Base-by-base conservation (phyloP, 2,113 vertebrate species). In the Lamprotornis superbus region DNA sequence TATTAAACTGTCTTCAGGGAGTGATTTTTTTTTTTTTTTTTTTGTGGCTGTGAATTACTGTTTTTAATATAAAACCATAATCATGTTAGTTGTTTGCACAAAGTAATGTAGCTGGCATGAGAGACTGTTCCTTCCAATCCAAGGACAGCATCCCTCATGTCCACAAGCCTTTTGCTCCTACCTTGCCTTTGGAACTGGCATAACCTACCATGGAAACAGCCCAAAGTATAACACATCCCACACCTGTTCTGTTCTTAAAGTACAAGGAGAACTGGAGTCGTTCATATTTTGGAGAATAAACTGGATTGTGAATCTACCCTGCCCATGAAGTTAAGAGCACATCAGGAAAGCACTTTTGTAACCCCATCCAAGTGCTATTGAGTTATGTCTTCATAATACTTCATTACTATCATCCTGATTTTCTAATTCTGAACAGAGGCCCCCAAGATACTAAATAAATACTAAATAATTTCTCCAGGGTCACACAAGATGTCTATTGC, bases 1-100 rank as follows among this genome's bases (percentile, higher is more conserved):
- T 92, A 68, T 93, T 87, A 86, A 90, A 56, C 25, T 90, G 79
- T 96, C 92, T 95, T 94, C 64, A 79, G 90, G 94, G 85, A 95
- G 75, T 4, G 39, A 44, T 78, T 95, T 91, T 81, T 78, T 37
- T 71, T 83, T 78, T 95, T 91, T 81, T 78, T 37, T 71, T 83
- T 69, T 86, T 87, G 88, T 92, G 90, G 92, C 90, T 90, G 31
- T 87, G 95, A 97, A 93, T 95, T 95, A 95, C 92, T 93, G 94
- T 83, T 96, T 96, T 97, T 96, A 95, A 96, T 95, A 95, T 91
- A 95, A 86, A 92, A 87, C 28, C 25, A 39, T 93, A 90, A 94
- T 92, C 4, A 0, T 75, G 83, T 94, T 96, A 87, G 76, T 75
- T 92, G 69, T 93, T 96, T 69, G 61, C 74, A 90, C 31, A 44